Conservation (phyloP, 30 jellyfish, hydroid and myxozoan genomes). For the Nemopilema nomurai region DNA sequence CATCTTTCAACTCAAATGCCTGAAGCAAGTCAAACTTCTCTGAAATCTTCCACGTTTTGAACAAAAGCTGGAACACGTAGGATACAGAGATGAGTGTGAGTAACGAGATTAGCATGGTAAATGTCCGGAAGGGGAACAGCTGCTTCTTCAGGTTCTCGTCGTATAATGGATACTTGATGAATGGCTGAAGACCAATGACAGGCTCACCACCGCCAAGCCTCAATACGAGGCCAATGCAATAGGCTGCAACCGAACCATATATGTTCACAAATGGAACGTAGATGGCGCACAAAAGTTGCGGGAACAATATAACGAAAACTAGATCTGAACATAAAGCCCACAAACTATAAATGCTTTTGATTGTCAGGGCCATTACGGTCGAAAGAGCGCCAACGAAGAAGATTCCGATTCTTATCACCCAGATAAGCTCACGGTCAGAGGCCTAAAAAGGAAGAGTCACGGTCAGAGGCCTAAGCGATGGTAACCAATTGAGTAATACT, state of each 20-base stretch:
- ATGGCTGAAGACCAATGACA: constrained; percentile 63
- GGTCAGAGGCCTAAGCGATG: not conserved
- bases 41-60: not conserved
- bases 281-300: constrained; percentile 88
- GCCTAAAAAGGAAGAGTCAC: constrained; percentile 68
- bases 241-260: constrained; percentile 83
- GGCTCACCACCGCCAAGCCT: constrained; percentile 88
- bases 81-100: constrained; percentile 77
- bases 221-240: constrained; percentile 71
- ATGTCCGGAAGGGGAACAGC: constrained; percentile 85
- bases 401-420: constrained; percentile 89
- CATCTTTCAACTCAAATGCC: constrained; percentile 8
- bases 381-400: constrained; percentile 84
- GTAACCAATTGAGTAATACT: no score
- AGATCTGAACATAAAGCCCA: constrained; percentile 93
- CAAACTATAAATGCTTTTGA: constrained; percentile 67
- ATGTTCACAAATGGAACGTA: constrained; percentile 84
- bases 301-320: constrained; percentile 88
- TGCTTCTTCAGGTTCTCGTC: constrained; percentile 55
- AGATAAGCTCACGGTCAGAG: constrained; percentile 74
- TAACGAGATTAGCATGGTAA: constrained; percentile 83
- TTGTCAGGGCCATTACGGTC: constrained; percentile 80
- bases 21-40: not conserved
- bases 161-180: constrained; percentile 77
- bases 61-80: not conserved